A percentile compares a stretch with the other conserved stretches of the same genome.
Conservation (phyloP, 2,888 invertebrate species). For the Oxycera nigricornis region DNA sequence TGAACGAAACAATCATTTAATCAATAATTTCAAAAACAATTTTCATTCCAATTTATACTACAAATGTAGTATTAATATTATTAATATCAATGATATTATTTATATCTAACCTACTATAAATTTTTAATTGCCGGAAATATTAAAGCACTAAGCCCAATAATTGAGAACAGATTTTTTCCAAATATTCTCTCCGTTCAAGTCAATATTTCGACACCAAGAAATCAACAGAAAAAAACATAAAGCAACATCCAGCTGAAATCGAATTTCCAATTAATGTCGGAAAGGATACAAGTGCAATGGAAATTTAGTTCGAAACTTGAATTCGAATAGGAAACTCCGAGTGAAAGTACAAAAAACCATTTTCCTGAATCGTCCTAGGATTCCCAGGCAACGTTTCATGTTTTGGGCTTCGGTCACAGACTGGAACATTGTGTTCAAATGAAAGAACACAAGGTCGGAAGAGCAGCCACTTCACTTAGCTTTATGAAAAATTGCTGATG, state of each 20-base stretch:
- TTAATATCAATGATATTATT: no score
- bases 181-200: no score
- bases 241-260: not conserved
- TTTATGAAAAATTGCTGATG: slow-evolving; percentile 24
- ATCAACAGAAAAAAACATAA: no score
- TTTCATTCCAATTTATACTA: no score
- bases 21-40: no score
- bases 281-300: not conserved
- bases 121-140: no score
- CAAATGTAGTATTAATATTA: no score
- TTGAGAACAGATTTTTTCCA: no score
- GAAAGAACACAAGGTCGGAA: not conserved
- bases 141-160: no score
- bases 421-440: slow-evolving; percentile 2
- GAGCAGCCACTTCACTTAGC: slow-evolving; percentile 10
- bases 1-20: no score
- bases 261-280: slow-evolving; percentile 23
- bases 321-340: not conserved
- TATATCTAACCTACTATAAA: no score
- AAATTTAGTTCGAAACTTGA: slow-evolving; percentile 13
- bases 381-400: not conserved
- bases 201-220: no score
- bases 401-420: not conserved
- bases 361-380: slow-evolving; percentile 9
- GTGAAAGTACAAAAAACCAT: slow-evolving; percentile 1